Evolutionary conservation across 2,797 vertebrate species (phyloP), one percentile per base, ranked within the genome.

Genomic region (Periparus ater): DNA sequence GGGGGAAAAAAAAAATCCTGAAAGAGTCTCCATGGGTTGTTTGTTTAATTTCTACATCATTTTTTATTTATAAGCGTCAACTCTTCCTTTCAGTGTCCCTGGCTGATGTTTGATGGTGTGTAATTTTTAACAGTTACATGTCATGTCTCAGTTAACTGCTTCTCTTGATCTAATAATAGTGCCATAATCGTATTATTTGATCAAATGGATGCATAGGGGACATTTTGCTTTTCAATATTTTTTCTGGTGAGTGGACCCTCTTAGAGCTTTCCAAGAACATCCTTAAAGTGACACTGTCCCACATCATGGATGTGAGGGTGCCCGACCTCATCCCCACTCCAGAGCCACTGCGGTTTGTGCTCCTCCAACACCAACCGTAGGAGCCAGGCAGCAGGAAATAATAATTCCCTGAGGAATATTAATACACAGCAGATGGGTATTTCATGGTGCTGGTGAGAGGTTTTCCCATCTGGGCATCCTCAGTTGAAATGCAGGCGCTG

Each of bases 51-150:
- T 97, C 89, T 42, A 19, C 94, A 97, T 97, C 53, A 96, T 97
- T 97, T 98, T 97, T 98, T 97, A 97, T 98, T 98, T 97, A 96
- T 96, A 94, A 97, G 85, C 21, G 2, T 90, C 96, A 97, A 42
- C 82, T 97, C 82, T 96, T 85, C 58, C 80, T 96, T 96, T 91
- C 88, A 74, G 45, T 94, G 77, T 93, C 83, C 81, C 95, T 73
- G 70, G 85, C 89, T 97, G 93, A 76, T 83, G 92, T 96, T 95
- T 97, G 96, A 93, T 84, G 97, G 91, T 47, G 80, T 88, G 95
- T 96, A 91, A 97, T 97, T 97, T 97, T 95, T 96, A 97, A 95
- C 93, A 96, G 95, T 63, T 76, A 54, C 92, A 90, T 96, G 96
- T 92, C 95, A 89, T 91, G 82, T 97, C 97, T 97, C 92, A 91